Percentiles rank a stretch among this genome's conserved stretches.
These are phyloP conservation scores for Scylla paramamosain DNA, from an alignment of 1,140 invertebrate species.

Conservation along the genomic window DNA sequence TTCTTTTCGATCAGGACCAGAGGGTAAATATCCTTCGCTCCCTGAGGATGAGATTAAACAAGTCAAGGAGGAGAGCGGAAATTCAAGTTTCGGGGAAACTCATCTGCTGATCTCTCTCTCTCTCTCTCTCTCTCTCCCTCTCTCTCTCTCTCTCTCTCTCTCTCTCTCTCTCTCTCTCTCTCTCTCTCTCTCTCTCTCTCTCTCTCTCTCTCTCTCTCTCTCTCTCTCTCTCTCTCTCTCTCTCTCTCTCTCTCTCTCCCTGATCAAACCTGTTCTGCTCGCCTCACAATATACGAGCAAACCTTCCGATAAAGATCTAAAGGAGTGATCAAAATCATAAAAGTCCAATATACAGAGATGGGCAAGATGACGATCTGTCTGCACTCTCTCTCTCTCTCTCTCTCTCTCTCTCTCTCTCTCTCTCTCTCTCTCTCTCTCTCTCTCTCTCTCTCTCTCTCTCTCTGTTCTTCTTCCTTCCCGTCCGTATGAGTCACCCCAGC, in stretches of 20 bases:
- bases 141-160: constrained; percentile 43
- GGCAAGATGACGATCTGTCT: background rate
- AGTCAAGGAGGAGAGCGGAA: no score
- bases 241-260: background rate
- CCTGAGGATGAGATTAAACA: no score
- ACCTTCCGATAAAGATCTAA: background rate
- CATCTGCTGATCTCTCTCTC: no score
- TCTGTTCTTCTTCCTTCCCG: no score
- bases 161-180: constrained; percentile 43
- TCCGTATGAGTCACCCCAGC: background rate
- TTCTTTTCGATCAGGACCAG: no score
- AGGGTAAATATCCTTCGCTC: no score
- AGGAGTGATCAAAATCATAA: background rate
- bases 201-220: constrained; percentile 22
- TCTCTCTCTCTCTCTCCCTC: background rate
- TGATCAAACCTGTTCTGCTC: no score
- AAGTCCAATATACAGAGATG: background rate
- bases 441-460: constrained; percentile 21
- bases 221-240: constrained; percentile 45
- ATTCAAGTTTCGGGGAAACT: no score
- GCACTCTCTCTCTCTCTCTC: constrained; percentile 39
- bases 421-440: background rate
- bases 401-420: constrained; percentile 39
- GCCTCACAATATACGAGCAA: no score
- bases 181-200: constrained; percentile 43